Conservation (phyloP, 2,888 invertebrate genomes). For the Parelbella ahira region DNA sequence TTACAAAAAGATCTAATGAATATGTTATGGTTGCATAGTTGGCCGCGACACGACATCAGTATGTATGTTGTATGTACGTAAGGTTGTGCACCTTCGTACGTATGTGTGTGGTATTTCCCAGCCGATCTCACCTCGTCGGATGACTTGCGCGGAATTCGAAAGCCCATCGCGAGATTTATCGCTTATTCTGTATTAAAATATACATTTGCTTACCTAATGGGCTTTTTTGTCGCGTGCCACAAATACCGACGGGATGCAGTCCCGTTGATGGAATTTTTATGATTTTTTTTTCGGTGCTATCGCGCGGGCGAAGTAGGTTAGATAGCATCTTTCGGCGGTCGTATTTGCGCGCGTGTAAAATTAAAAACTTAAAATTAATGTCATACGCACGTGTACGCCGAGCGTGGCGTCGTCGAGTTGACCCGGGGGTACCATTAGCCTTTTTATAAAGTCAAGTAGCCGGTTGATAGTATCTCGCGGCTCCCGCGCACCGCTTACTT, state of each 20-base stretch:
- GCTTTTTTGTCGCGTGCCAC: constrained; percentile 75
- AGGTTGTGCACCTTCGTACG: constrained; percentile 49
- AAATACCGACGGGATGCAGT: constrained; percentile 49
- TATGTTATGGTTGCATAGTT: constrained; percentile 46
- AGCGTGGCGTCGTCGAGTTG: constrained; percentile 39
- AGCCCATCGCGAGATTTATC: constrained; percentile 79
- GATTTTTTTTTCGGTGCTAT: constrained; percentile 43
- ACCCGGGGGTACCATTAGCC: constrained; percentile 59
- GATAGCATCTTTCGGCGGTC: constrained; percentile 3
- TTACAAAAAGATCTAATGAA: constrained; percentile 39
- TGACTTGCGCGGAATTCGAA: constrained; percentile 79
- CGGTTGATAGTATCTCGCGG: constrained; percentile 61
- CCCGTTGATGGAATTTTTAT: constrained; percentile 57
- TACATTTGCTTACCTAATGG: constrained; percentile 76
- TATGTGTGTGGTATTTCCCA: constrained; percentile 75
- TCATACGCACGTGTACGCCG: constrained; percentile 28
- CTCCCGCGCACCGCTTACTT: constrained; percentile 68
- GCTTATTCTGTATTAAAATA: constrained; percentile 78
- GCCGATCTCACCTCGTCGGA: constrained; percentile 75
- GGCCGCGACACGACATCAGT: constrained; percentile 51
- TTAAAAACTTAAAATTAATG: constrained; percentile 15
- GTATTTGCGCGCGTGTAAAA: constrained; percentile 4
- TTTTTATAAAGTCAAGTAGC: constrained; percentile 64
- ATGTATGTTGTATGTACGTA: constrained; percentile 52
- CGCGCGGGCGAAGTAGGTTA: constrained; percentile 7